These are phyloP conservation scores for Catharus bicknelli DNA, from an alignment of 2,113 vertebrate genomes.

Conservation along the genomic window DNA sequence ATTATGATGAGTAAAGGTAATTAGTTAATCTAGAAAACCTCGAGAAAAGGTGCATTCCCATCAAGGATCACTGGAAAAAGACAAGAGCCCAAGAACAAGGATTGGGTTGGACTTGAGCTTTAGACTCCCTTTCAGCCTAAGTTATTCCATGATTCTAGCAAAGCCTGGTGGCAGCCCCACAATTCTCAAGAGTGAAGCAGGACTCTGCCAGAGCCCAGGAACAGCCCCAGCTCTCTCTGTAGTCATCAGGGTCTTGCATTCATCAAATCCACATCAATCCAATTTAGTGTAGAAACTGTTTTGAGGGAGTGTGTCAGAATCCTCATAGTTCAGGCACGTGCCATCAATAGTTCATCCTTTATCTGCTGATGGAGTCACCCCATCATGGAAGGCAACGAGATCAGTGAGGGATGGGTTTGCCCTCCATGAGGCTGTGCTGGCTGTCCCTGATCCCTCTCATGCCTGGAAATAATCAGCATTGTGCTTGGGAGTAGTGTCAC, in stretches of 20 bases:
- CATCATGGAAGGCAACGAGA: rapidly evolving
- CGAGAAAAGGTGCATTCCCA: neutral
- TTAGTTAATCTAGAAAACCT: neutral
- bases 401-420: neutral
- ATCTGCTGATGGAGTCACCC: neutral
- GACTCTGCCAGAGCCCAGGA: neutral
- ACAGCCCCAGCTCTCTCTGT: neutral
- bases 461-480: neutral
- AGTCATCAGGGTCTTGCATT: neutral
- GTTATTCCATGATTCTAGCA: neutral
- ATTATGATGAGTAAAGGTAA: neutral
- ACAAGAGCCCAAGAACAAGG: neutral
- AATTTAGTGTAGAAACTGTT: neutral
- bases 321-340: neutral
- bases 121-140: neutral
- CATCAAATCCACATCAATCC: neutral
- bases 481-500: neutral
- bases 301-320: neutral
- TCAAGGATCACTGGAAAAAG: neutral
- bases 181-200: neutral
- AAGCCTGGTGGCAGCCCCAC: neutral
- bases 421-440: rapidly evolving
- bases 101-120: neutral
- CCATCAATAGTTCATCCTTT: neutral
- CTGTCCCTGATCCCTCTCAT: neutral